phyloP scores from a whole-genome alignment of 2,797 vertebrate genomes.

The Rhabdomys pumilio region DNA sequence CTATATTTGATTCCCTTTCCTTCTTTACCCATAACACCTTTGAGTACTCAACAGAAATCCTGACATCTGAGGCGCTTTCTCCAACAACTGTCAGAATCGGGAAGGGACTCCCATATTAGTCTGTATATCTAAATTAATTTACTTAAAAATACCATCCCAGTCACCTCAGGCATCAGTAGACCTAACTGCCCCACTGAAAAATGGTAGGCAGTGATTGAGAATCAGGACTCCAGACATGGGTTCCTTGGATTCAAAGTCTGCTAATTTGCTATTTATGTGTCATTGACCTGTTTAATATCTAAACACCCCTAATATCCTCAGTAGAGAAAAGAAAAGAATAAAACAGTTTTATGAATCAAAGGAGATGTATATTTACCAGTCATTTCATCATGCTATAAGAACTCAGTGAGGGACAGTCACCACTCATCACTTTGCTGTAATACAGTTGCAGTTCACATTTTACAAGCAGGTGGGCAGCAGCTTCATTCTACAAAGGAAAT shows the following conservation, averaged over 20 bases:
- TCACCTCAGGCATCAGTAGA: background rate
- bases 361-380: background rate
- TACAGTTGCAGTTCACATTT: background rate
- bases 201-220: background rate
- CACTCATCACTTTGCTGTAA: background rate
- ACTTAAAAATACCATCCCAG: slow-evolving; percentile 11
- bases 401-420: background rate
- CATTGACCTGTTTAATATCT: background rate
- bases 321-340: slow-evolving; percentile 24
- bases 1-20: background rate
- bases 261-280: background rate
- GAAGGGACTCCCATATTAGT: background rate
- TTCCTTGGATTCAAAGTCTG: slow-evolving; percentile 22
- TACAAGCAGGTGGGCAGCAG: background rate
- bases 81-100: slow-evolving; percentile 39
- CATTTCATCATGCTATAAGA: background rate
- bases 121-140: slow-evolving; percentile 58
- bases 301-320: background rate
- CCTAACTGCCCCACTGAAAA: slow-evolving; percentile 27
- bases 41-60: slow-evolving; percentile 40
- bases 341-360: background rate
- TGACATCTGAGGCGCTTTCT: background rate
- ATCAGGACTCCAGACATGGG: background rate
- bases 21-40: background rate
- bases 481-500: background rate